A percentile compares a stretch with the other conserved stretches of the same genome.
These are phyloP conservation scores for Lepetodrilus schrolli DNA, from an alignment of 2,888 invertebrate species.

Conservation along the genomic window DNA sequence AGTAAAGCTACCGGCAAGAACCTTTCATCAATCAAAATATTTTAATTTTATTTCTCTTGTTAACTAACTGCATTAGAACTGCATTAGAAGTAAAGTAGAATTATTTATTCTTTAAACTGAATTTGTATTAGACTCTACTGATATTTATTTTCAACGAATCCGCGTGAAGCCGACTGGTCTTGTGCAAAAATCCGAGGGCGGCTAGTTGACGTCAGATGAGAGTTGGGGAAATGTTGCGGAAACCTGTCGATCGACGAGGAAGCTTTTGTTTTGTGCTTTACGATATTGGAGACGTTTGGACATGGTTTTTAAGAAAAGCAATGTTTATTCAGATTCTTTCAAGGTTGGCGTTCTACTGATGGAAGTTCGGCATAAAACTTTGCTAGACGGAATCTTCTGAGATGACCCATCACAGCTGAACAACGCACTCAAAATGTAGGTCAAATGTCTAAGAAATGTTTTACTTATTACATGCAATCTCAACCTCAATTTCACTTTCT, in stretches of 20 bases:
- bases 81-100: not conserved
- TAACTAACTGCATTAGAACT: no score
- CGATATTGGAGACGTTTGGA: not conserved
- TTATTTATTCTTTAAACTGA: not conserved
- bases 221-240: not conserved
- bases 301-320: not conserved
- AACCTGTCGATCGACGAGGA: constrained; percentile 16
- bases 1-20: not conserved
- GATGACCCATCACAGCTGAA: constrained; percentile 23
- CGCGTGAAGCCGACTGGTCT: not conserved
- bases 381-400: not conserved
- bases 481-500: not conserved
- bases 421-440: constrained; percentile 15
- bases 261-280: constrained; percentile 8
- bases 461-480: constrained; percentile 5
- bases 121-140: not conserved
- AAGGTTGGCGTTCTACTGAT: not conserved
- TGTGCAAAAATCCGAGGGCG: not conserved
- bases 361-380: constrained; percentile 18
- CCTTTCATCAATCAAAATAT: not conserved
- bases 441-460: constrained; percentile 17
- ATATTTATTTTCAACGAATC: not conserved
- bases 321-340: not conserved
- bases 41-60: no score
- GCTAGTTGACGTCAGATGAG: not conserved